These are phyloP conservation scores for Rhinogobius similis DNA, from an alignment of 2,113 vertebrate genomes.

Conservation along the genomic window DNA sequence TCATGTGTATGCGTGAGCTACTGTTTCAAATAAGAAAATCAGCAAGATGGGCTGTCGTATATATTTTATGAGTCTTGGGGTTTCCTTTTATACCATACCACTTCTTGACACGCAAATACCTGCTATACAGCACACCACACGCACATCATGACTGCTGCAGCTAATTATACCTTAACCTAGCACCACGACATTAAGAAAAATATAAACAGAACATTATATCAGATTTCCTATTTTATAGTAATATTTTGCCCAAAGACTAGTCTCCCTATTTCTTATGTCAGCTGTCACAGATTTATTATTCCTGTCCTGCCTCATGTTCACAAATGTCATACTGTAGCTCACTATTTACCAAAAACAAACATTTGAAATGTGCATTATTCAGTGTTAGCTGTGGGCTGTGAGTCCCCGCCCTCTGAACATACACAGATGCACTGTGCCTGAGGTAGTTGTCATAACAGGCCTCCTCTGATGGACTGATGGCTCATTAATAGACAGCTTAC, in stretches of 20 bases:
- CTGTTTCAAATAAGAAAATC: constrained; percentile 65
- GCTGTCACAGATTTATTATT: constrained; percentile 24
- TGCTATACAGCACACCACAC: constrained; percentile 58
- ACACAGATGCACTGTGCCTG: constrained; percentile 40
- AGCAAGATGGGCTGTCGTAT: constrained; percentile 61
- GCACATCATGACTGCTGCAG: constrained; percentile 14
- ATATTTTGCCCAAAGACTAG: background rate
- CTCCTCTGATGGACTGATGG: constrained; percentile 60
- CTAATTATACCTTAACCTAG: constrained; percentile 8
- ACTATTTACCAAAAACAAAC: background rate
- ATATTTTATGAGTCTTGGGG: constrained; percentile 70
- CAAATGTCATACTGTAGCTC: constrained; percentile 14
- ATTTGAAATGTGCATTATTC: constrained; percentile 52
- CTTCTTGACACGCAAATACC: constrained; percentile 57
- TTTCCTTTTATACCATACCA: constrained; percentile 67
- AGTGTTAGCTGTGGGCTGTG: constrained; percentile 39
- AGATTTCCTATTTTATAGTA: background rate
- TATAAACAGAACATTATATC: background rate
- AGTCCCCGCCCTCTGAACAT: constrained; percentile 12
- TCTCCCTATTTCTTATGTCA: background rate
- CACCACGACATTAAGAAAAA: background rate
- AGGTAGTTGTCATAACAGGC: constrained; percentile 65
- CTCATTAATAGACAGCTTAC: constrained; percentile 65
- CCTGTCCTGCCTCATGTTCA: constrained; percentile 13
- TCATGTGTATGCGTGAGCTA: constrained; percentile 34